Evolutionary conservation across 1,140 invertebrate species (phyloP), one percentile per base, ranked within the genome.

Genomic region (Heterodera carotae): DNA sequence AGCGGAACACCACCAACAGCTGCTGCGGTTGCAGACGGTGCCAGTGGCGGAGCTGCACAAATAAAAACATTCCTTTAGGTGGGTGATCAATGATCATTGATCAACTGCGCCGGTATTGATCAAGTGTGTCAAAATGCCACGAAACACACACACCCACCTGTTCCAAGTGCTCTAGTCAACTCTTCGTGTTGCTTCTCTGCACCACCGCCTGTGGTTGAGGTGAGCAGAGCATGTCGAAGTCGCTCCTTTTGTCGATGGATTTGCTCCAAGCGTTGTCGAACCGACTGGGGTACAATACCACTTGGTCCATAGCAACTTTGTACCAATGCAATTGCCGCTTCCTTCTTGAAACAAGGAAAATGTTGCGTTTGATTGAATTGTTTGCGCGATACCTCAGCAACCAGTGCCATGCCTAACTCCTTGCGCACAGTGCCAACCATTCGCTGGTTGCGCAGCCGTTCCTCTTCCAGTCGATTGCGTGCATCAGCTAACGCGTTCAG

Each of bases 171-270:
- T n/a, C 31, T 56, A 2, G 31, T 56, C 27, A 76, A 10, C n/a
- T 31, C 48, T 12, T 71, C 25, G 33, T 33, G 76, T 31, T 69
- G 18, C 29, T 34, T n/a, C 62, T 29, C 48, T 15, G 74, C 22
- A 29, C 64, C 36, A 22, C 31, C 12, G 67, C 67, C n/a, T 25
- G 48, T 48, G 33, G 29, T 79, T 81, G 80, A 39, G 22, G 82
- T 53, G 27, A 83, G 69, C 59, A 83, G 69, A 33, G 71, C 67
- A 69, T 83, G 82, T 29, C 75, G 78, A 29, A 83, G 81, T 48
- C 74, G 79, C 39, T 83, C 82, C 33, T 83, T 83, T 76, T 83
- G 82, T 56, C 80, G 59, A 34, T 74, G 66, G 4, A 83, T 60
- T 56, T 81, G 75, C 18, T 84, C 80, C 22, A 83, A 76, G 69